phyloP scores from a whole-genome alignment of 1,140 invertebrate genomes.

The Heliothis virescens region DNA sequence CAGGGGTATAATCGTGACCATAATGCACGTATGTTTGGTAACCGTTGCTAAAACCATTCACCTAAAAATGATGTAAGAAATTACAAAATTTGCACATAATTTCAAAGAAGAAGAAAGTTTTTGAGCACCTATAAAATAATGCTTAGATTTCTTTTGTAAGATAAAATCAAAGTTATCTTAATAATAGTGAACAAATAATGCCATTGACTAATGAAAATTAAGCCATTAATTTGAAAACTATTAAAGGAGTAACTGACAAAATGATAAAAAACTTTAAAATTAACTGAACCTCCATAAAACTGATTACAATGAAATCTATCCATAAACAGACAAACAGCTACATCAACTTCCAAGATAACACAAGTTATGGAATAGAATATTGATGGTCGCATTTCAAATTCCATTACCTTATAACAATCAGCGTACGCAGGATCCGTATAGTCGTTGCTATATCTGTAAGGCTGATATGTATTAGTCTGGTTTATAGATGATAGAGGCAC shows the following conservation, averaged over 20 bases:
- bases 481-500: constrained; percentile 90
- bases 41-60: constrained; percentile 83
- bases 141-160: too few species aligned
- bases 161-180: too few species aligned
- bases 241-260: too few species aligned
- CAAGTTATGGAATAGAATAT: constrained; percentile 41
- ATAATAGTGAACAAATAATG: too few species aligned
- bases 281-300: too few species aligned
- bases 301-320: not conserved
- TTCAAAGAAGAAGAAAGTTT: not conserved
- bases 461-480: constrained; percentile 82
- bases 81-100: not conserved
- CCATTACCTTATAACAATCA: constrained; percentile 79
- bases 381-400: constrained; percentile 43
- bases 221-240: too few species aligned
- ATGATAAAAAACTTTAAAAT: not conserved
- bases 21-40: constrained; percentile 83
- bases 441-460: constrained; percentile 94
- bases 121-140: not conserved
- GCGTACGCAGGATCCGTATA: constrained; percentile 94
- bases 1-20: constrained; percentile 80
- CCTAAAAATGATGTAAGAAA: constrained; percentile 64
- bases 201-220: too few species aligned
- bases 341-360: constrained; percentile 14
- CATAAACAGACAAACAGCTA: not conserved